A percentile compares a stretch with the other conserved stretches of the same genome.
Evolutionary conservation across 2,113 vertebrate genomes (phyloP).

Genomic region (Notechis scutatus): DNA sequence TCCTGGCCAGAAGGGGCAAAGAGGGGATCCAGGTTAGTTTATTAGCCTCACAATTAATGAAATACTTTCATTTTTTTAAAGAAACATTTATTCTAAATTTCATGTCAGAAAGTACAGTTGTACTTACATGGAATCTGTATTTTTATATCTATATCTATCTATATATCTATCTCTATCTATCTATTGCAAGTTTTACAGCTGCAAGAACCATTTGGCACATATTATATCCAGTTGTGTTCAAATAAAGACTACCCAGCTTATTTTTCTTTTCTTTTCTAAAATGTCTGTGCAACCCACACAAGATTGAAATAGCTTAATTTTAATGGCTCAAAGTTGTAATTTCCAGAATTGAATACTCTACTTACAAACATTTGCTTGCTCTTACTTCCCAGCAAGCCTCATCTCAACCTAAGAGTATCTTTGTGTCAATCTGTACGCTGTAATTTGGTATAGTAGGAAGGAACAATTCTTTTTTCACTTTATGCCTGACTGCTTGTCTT

Average conservation of each 20-base stretch:
- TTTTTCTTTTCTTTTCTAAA: background rate
- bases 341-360: background rate
- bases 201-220: background rate
- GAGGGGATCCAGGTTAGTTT: slow-evolving; percentile 79
- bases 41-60: background rate
- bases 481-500: background rate
- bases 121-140: background rate
- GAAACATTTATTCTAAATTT: background rate
- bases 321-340: background rate
- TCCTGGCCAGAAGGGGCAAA: slow-evolving; percentile 77
- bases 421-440: background rate
- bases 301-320: background rate
- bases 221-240: background rate
- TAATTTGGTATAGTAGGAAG: background rate
- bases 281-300: background rate
- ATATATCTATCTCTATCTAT: too few relatives aligned
- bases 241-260: background rate
- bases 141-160: too few relatives aligned
- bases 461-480: background rate
- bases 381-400: background rate
- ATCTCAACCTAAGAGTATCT: background rate
- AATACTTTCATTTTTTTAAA: background rate
- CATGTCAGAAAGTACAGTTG: background rate
- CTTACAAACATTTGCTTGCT: background rate
- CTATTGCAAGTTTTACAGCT: background rate